Evolutionary conservation across 2,888 invertebrate species (phyloP), one percentile per base, ranked within the genome.

Genomic region (Apodemia duryi): DNA sequence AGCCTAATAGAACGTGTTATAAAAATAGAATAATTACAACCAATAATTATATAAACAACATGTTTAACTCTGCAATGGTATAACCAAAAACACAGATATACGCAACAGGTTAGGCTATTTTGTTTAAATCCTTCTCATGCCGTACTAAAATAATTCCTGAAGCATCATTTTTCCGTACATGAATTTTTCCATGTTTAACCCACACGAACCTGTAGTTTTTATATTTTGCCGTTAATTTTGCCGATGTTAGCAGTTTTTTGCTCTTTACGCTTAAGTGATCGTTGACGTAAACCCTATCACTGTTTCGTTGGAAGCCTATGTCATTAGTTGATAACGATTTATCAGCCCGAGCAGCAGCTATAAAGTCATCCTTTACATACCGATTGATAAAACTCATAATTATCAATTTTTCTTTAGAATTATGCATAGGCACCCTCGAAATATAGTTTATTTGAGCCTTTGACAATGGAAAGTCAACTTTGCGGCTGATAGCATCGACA

Each of bases 51-150:
- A 46, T 13, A 46, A 46, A 13, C 1, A 13, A 13, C 13, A 46
- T 11, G 46, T 5, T 46, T 13, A 3, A 46, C 5, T 5, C 5
- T 1, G 46, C 11, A 46, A 11, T 5, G 11, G 13, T 46, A 13
- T 3, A 43, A 11, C 13, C 1, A 46, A 13, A 11, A 46, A 13
- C 46, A 46, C 13, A 13, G 13, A 13, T 4, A 5, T 46, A 46
- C 4, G 5, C 1, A 5, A 52, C 28, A 52, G n/a, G 4, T n/a
- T 52, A 52, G 9, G 46, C 13, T 29, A 63, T 63, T 51, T 51
- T 63, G 49, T 63, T 63, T 63, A 63, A 63, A 52, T 63, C 63
- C 6, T 21, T 63, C 21, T 35, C 63, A 7, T 28, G 5, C 2
- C 51, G 29, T 21, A 63, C 52, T 32, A 63, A 35, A 49, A n/a